phyloP scores from a whole-genome alignment of 2,888 invertebrate species.

The Dolichopus griseipennis region DNA sequence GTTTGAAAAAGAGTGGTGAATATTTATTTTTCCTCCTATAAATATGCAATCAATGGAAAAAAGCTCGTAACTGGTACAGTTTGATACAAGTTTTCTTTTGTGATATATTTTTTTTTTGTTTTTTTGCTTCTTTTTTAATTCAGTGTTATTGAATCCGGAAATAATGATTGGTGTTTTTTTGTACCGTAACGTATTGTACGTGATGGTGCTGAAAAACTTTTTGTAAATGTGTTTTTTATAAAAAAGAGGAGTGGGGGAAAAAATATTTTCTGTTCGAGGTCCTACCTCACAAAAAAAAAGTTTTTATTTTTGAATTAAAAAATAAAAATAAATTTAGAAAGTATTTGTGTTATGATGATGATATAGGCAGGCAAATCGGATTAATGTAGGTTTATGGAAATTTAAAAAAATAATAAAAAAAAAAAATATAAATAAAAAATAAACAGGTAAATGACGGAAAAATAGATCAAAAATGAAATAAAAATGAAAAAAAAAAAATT shows the following conservation, averaged over 20 bases:
- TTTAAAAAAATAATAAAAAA: no score
- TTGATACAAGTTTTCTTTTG: neutral
- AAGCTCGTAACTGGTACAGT: neutral
- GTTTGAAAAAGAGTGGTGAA: neutral
- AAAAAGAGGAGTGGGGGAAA: neutral
- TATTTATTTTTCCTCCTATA: neutral
- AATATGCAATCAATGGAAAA: neutral
- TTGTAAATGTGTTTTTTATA: no score
- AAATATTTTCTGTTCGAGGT: neutral
- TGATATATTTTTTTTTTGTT: neutral
- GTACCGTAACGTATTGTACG: neutral
- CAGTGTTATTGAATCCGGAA: neutral
- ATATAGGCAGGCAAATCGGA: no score
- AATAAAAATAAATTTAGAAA: neutral
- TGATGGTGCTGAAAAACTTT: neutral
- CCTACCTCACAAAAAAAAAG: neutral
- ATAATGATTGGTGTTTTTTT: neutral
- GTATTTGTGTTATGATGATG: neutral
- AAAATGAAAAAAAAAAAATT: no score
- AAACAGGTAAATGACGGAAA: neutral
- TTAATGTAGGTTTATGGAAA: no score
- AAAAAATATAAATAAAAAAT: neutral
- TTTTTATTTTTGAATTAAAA: neutral
- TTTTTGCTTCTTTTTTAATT: neutral
- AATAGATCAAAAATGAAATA: neutral